phyloP scores from a whole-genome alignment of 2,888 invertebrate genomes.

The Phymatocera aterrima region DNA sequence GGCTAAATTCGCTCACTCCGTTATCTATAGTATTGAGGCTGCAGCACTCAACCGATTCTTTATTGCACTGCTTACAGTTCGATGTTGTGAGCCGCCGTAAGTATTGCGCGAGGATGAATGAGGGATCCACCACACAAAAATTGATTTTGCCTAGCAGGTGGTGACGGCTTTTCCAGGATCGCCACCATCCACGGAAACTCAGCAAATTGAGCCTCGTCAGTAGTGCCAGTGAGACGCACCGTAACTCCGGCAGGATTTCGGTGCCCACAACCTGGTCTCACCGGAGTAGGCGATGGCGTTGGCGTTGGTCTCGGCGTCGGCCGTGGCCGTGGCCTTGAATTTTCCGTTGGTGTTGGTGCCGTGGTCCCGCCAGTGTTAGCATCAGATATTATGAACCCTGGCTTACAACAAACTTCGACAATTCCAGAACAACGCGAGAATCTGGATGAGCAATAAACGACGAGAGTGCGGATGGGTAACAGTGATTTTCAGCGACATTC shows the following conservation, averaged over 20 bases:
- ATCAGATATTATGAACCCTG: neutral
- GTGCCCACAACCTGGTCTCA: slow-evolving; percentile 81
- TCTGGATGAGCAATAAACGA: neutral
- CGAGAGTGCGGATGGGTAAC: too few species aligned
- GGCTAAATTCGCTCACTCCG: too few species aligned
- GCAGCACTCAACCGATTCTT: neutral
- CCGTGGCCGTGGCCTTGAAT: slow-evolving; percentile 64
- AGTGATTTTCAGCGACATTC: neutral
- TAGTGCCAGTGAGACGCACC: slow-evolving; percentile 82
- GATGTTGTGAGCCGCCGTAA: slow-evolving; percentile 90
- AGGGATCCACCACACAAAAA: slow-evolving; percentile 91
- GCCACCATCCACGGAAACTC: slow-evolving; percentile 93
- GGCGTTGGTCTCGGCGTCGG: slow-evolving; percentile 66
- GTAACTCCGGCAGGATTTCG: slow-evolving; percentile 85
- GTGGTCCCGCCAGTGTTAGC: neutral
- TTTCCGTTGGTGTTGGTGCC: slow-evolving; percentile 80
- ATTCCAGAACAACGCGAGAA: slow-evolving; percentile 5
- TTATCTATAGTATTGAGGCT: too few species aligned
- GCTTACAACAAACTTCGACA: neutral
- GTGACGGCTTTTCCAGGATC: slow-evolving; percentile 78
- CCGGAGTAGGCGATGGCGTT: slow-evolving; percentile 14
- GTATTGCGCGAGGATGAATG: slow-evolving; percentile 84
- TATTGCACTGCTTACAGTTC: slow-evolving; percentile 59
- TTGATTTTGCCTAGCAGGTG: slow-evolving; percentile 76
- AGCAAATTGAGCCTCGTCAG: slow-evolving; percentile 83